These are phyloP conservation scores for Henicopernis longicauda DNA, from an alignment of 2,113 vertebrate species.

Conservation along the genomic window DNA sequence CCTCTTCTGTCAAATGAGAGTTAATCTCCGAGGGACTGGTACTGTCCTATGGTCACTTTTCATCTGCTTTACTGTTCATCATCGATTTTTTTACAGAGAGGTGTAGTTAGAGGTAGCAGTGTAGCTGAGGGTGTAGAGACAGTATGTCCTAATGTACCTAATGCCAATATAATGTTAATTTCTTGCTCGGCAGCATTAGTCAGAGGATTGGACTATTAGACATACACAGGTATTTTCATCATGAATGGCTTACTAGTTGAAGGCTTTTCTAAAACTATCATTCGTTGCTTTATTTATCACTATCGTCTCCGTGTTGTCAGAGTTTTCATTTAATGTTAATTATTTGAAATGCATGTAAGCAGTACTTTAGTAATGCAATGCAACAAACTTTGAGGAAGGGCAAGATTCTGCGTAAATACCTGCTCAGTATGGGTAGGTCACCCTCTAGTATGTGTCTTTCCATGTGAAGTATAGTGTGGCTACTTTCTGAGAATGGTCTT, in stretches of 20 bases:
- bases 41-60: accelerated
- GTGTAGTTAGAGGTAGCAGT: background rate
- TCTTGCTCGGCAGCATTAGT: background rate
- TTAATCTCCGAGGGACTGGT: accelerated
- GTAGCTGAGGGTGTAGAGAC: accelerated
- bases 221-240: background rate
- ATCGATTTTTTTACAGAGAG: background rate
- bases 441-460: background rate
- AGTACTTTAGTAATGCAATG: background rate
- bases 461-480: background rate
- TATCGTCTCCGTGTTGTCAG: background rate
- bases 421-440: background rate
- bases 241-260: background rate
- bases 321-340: background rate
- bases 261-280: accelerated
- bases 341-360: background rate
- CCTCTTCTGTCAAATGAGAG: background rate
- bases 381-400: background rate
- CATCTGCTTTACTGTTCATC: accelerated
- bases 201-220: background rate
- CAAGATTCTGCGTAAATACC: accelerated
- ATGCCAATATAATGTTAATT: background rate
- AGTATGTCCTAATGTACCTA: background rate
- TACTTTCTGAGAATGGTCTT: background rate
- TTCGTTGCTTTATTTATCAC: background rate